Evolutionary conservation across 2,888 invertebrate genomes (phyloP), one percentile per base, ranked within the genome.

Genomic region (Pollenia angustigena): DNA sequence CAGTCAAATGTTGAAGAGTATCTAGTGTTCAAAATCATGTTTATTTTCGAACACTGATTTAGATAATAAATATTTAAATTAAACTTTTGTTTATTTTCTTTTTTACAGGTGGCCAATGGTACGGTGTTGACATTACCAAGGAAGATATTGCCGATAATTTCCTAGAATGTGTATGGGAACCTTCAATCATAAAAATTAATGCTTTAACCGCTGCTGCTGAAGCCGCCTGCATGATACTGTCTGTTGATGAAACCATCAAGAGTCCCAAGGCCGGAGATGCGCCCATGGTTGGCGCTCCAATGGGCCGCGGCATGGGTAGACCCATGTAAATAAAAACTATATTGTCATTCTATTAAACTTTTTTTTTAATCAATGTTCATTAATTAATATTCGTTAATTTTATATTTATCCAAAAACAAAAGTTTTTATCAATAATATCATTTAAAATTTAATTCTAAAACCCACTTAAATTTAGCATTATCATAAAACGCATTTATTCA

Each of bases 201-300:
- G 99, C 99, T 0, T 94, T 99, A 88, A 98, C 97, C 0, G 99
- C 99, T 14, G 99, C 99, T 0, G 96, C 97, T 85, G 99, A 98
- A 94, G 99, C 99, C 2, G 97, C 99, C 14, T 98, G 98, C 89
- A 95, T 99, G 92, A 95, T 99, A 90, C 95, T 99, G 9, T 99
- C 99, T 0, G 98, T 99, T 0, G 99, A 99, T 92, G 99, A 99
- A 94, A 99, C 99, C 0, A 98, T 99, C 90, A 99, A 98, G 94
- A 98, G 98, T 93, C 97, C 96, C 52, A 95, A 95, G 48, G 95
- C 95, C 48, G 94, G 94, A 10, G 91, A 90, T 32, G 80, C 90
- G 8, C 91, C 91, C 0, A 92, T 91, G 91, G 93, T 93, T 81
- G 94, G 94, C 42, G 95, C 94, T 4, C 94, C 94, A 86, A 94